A percentile compares a stretch with the other conserved stretches of the same genome.
phyloP scores from a whole-genome alignment of 2,888 invertebrate species.

The Drosophila siamana region DNA sequence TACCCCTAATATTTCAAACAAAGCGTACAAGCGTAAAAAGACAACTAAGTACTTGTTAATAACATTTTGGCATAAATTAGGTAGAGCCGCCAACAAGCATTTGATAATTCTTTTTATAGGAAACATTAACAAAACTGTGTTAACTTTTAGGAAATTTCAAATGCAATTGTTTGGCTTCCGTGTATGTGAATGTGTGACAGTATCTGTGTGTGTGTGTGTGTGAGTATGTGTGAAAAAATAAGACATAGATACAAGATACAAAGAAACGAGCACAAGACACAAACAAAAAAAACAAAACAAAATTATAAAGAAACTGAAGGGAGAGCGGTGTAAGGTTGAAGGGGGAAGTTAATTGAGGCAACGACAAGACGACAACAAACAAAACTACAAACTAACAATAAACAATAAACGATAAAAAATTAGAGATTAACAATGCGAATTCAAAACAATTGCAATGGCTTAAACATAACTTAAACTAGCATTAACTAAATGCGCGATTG shows the following conservation, averaged over 20 bases:
- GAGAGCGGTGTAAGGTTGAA: not conserved
- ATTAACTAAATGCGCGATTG: constrained; percentile 32
- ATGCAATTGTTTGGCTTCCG: constrained; percentile 32
- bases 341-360: constrained; percentile 46
- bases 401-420: constrained; percentile 33
- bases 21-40: constrained; percentile 11
- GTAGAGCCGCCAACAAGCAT: constrained; percentile 40
- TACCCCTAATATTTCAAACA: constrained; percentile 28
- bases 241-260: constrained; percentile 36
- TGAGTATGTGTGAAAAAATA: constrained; percentile 23
- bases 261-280: constrained; percentile 40
- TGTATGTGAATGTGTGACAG: constrained; percentile 14
- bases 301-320: constrained; percentile 1
- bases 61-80: constrained; percentile 32
- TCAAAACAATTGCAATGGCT: constrained; percentile 38
- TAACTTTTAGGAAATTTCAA: constrained; percentile 28
- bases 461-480: constrained; percentile 42
- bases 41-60: constrained; percentile 13
- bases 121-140: constrained; percentile 17
- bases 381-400: constrained; percentile 51
- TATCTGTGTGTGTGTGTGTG: constrained; percentile 8
- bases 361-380: constrained; percentile 65
- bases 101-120: constrained; percentile 17
- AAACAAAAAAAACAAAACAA: constrained; percentile 24
- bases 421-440: constrained; percentile 37